phyloP scores from a whole-genome alignment of 2,113 vertebrate species.

The Tupaia tana region DNA sequence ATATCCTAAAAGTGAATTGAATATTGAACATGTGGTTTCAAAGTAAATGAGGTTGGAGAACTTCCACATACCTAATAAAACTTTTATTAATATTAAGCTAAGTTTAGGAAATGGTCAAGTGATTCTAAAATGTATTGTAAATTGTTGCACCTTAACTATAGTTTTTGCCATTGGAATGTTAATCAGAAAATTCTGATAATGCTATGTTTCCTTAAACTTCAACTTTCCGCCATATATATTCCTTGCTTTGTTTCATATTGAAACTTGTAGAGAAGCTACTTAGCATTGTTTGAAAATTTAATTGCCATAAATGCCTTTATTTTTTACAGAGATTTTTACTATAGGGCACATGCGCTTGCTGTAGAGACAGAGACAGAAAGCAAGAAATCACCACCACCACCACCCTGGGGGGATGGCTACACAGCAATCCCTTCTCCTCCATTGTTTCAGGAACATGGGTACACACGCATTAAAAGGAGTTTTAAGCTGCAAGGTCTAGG shows the following conservation, averaged over 20 bases:
- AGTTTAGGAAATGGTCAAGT: constrained; percentile 34
- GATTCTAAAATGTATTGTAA: constrained; percentile 12
- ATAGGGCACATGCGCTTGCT: no score
- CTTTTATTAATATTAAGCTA: constrained; percentile 24
- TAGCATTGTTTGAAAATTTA: constrained; percentile 18
- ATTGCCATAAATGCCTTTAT: constrained; percentile 37
- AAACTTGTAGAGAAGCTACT: background rate
- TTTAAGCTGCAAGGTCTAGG: no score
- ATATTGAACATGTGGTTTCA: constrained; percentile 16
- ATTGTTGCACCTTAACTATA: background rate
- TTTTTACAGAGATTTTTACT: no score
- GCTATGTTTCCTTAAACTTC: constrained; percentile 31
- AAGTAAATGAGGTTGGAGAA: constrained; percentile 16
- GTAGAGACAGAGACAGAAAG: no score
- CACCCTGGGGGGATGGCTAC: no score
- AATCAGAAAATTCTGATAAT: constrained; percentile 1
- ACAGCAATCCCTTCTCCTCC: no score
- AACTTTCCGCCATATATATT: background rate
- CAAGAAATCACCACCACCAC: no score
- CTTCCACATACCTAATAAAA: constrained; percentile 23
- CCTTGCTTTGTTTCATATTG: background rate
- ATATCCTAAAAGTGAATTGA: constrained; percentile 38
- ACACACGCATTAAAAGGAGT: no score
- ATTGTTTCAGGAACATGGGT: no score
- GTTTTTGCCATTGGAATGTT: background rate